These are phyloP conservation scores for Cantharis rufa DNA, from an alignment of 2,888 invertebrate genomes.

Conservation along the genomic window DNA sequence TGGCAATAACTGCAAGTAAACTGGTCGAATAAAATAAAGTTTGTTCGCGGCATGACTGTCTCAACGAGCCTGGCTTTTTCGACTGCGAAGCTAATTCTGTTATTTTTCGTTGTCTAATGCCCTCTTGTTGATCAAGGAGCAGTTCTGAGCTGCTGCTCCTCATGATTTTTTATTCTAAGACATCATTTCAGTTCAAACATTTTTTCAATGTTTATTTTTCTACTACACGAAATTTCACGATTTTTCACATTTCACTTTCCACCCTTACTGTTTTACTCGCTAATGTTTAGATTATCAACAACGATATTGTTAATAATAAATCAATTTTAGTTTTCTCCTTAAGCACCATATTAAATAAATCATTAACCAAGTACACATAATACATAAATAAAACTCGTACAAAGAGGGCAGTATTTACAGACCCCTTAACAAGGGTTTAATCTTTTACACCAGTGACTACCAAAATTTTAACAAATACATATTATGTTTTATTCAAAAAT, in stretches of 20 bases:
- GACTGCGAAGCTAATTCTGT: constrained; percentile 59
- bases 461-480: not conserved
- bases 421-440: not conserved
- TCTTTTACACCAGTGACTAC: not conserved
- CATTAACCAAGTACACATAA: not conserved
- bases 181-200: constrained; percentile 39
- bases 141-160: constrained; percentile 78
- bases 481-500: not conserved
- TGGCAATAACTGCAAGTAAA: constrained; percentile 70
- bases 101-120: constrained; percentile 66
- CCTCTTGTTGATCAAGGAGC: constrained; percentile 76
- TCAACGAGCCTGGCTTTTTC: constrained; percentile 54
- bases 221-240: not conserved
- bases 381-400: constrained; percentile 4
- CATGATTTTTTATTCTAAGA: constrained; percentile 57
- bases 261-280: not conserved
- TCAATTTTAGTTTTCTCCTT: not conserved
- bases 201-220: not conserved
- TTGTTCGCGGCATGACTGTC: constrained; percentile 67
- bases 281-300: not conserved
- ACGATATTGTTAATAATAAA: not conserved
- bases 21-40: constrained; percentile 73
- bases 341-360: not conserved
- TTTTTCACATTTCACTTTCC: not conserved
- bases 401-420: not conserved